Base-by-base conservation (phyloP, 37 sponge, comb jelly and placozoan species). In the Eunapius fragilis region DNA sequence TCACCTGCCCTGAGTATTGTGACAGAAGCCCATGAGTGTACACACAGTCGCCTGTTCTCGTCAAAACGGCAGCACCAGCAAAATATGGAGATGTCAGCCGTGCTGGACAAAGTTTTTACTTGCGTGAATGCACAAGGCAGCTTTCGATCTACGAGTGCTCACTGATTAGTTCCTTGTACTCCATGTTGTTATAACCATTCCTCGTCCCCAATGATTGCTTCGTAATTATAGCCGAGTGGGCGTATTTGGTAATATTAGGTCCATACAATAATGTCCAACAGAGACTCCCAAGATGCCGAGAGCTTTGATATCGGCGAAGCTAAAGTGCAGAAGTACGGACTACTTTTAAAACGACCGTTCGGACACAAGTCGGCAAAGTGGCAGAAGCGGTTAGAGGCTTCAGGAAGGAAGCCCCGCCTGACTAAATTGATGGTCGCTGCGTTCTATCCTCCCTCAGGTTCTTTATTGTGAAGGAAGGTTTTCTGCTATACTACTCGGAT, bases 381-480 rank as follows among this genome's bases (percentile, higher is more conserved):
- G 96, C 96, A 96, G 90, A 93, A 90, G 47, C 91, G 96, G 96
- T 96, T 34, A 48, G 80, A n/a, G 27, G 3, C 19, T 24, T n/a
- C n/a, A n/a, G n/a, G n/a, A n/a, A n/a, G n/a, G n/a, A n/a, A n/a
- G n/a, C n/a, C n/a, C n/a, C n/a, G n/a, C n/a, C n/a, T n/a, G n/a
- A n/a, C n/a, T n/a, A n/a, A n/a, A n/a, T n/a, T n/a, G n/a, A n/a
- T n/a, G n/a, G n/a, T n/a, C n/a, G n/a, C n/a, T n/a, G n/a, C n/a
- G n/a, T n/a, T n/a, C n/a, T n/a, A n/a, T n/a, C n/a, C n/a, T n/a
- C n/a, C n/a, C n/a, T n/a, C 67, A 98, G 98, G 79, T 98, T 98
- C 89, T 98, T 94, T 78, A 93, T 96, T 38, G 87, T 96, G 37
- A 98, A 98, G 45, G 99, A 98, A 34, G 95, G 99, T 0, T 98